Base-by-base conservation (phyloP, 2,888 invertebrate genomes). In the Xanthia icteritia region DNA sequence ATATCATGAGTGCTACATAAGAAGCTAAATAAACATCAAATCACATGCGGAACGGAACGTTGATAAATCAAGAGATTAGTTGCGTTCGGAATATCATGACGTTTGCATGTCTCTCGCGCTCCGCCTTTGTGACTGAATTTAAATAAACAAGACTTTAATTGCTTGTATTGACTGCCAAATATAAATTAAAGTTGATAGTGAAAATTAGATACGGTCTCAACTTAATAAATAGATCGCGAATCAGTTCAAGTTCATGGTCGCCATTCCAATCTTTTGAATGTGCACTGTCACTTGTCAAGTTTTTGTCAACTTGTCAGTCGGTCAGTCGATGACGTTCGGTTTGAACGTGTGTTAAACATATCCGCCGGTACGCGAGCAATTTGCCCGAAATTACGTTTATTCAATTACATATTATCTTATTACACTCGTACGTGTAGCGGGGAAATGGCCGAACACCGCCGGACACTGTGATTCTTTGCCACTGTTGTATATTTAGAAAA, bases 321-420 rank as follows among this genome's bases (percentile, higher is more conserved):
- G 94, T 93, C 94, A 92, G 89, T 91, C 91, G 89, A 90, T 94
- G 94, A 94, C 93, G 91, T 92, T 86, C 91, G 81, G 92, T 89
- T 90, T 91, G 92, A 93, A 95, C 95, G 96, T 94, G 92, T 89
- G 90, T 88, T 83, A 87, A 63, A 86, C 74, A 82, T 89, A 91
- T 92, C 75, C 90, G 90, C 89, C 91, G 89, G 91, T 92, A 91
- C 90, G 89, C 91, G 83, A 81, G 90, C 94, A 94, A 95, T 95
- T 96, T 94, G 93, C 93, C 93, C 93, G 92, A 92, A 94, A 94
- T 95, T 94, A 92, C 93, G 91, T 93, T 95, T 95, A 94, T 94
- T 96, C 94, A 96, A 95, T 95, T 95, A 95, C 91, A 94, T 90
- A 94, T 93, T 93, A 94, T 93, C 91, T 92, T 94, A 93, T 92